Evolutionary conservation across 2,113 vertebrate genomes (phyloP), one percentile per base, ranked within the genome.

Genomic region (Epinephelus moara): DNA sequence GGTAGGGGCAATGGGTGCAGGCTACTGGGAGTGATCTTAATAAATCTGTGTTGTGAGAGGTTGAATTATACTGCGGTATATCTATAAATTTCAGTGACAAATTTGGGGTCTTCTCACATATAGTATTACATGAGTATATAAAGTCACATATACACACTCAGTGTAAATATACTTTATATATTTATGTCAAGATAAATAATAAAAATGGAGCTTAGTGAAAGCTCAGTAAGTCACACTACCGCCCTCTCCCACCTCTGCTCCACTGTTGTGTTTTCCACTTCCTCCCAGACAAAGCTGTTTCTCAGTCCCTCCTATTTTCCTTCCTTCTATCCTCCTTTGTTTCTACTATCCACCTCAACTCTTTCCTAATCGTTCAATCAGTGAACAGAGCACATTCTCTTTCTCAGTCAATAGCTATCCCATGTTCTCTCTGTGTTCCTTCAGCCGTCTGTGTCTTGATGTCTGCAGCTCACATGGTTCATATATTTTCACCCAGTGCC

Each of bases 331-430:
- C 6, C 49, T 30, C 18, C 49, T 17, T 56, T 50, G 27, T 12
- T 30, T 37, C 27, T 49, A 3, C 17, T 3, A 1, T 47, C 56
- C 56, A 21, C 56, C 17, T 64, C 25, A 19, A 9, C 40, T 37
- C 60, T 25, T 61, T 78, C 55, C 70, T 74, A 69, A 74, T 74
- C 47, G 12, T 45, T 17, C 55, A 17, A 19, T 84, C 62, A 50
- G 82, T 25, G 62, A 27, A 56, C 70, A 40, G 53, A 84, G 70
- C 63, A 84, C 75, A 49, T 4, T 23, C 6, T 47, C 19, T 13
- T 17, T 19, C 19, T 49, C 25, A 56, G 66, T 73, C 78, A 66
- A 70, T 70, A 30, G 10, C 23, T 0, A 30, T 4, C 55, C 30
- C 15, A 13, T 55, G 37, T 73, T 40, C 23, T 33, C 37, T 68